Evolutionary conservation across 2,888 invertebrate species (phyloP).

Genomic region (Calameuta idolon): DNA sequence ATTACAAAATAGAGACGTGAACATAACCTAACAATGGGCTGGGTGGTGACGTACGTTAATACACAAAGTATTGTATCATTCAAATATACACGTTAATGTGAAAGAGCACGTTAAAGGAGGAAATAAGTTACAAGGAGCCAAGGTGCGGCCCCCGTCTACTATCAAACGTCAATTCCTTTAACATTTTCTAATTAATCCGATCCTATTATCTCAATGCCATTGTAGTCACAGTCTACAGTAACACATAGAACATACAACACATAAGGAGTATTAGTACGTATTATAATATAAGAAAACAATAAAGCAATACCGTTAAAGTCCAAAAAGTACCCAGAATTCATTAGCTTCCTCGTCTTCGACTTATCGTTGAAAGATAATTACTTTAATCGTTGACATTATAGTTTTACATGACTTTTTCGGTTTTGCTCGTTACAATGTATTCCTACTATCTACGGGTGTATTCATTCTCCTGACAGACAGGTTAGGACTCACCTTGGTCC

Average conservation of each 20-base stretch:
- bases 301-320: not conserved
- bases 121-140: not conserved
- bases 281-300: not conserved
- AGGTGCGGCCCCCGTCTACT: not conserved
- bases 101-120: not conserved
- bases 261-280: not conserved
- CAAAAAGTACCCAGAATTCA: not conserved
- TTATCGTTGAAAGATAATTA: not conserved
- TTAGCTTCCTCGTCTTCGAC: not conserved
- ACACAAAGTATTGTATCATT: not conserved
- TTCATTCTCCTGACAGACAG: not conserved
- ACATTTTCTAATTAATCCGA: not conserved
- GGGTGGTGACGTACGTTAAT: constrained; percentile 19
- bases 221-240: not conserved
- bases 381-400: not conserved
- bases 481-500: constrained; percentile 66
- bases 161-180: not conserved
- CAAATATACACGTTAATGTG: not conserved
- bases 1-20: not conserved
- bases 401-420: not conserved
- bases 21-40: not conserved
- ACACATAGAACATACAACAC: not conserved
- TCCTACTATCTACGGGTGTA: not conserved
- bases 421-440: not conserved
- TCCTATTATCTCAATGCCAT: not conserved